These are phyloP conservation scores for Pollicipes pollicipes DNA, from an alignment of 1,140 invertebrate genomes.

Conservation along the genomic window DNA sequence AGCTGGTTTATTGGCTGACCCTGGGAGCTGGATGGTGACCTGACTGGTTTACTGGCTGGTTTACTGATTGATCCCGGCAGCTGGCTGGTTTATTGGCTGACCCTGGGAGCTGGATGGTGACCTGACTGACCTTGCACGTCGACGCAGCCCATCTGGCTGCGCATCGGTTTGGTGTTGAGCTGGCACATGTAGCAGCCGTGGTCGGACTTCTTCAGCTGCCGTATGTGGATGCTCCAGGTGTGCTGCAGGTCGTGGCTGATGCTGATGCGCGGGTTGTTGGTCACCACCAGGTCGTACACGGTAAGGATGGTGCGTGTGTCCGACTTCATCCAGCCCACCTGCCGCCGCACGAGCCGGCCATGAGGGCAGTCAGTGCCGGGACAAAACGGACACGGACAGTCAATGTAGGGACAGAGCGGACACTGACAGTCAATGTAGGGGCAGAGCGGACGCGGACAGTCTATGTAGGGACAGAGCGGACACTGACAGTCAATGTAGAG, in stretches of 20 bases:
- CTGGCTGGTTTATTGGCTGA: too few species aligned
- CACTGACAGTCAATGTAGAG: too few species aligned
- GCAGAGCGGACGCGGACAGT: too few species aligned
- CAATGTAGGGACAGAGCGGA: slow-evolving; percentile 9
- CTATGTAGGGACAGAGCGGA: too few species aligned
- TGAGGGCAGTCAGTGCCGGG: slow-evolving; percentile 13
- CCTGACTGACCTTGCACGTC: slow-evolving; percentile 16
- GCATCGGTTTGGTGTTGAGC: slow-evolving; percentile 17
- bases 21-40: too few species aligned
- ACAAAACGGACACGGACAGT: slow-evolving; percentile 10
- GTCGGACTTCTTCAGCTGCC: slow-evolving; percentile 14
- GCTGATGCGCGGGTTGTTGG: slow-evolving; percentile 17
- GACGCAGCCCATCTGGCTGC: slow-evolving; percentile 13
- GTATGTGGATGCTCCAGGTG: slow-evolving; percentile 17
- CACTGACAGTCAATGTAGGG: too few species aligned
- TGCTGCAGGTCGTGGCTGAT: slow-evolving; percentile 18
- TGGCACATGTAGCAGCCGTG: slow-evolving; percentile 18
- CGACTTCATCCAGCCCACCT: slow-evolving; percentile 2
- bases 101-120: too few species aligned
- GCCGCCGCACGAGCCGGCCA: too few species aligned
- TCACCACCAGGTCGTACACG: slow-evolving; percentile 16
- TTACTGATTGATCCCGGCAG: too few species aligned
- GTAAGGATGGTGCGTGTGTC: slow-evolving; percentile 15
- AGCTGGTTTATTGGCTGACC: too few species aligned
- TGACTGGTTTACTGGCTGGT: too few species aligned